Conservation (phyloP, 1,140 invertebrate species). For the Aricia agestis region DNA sequence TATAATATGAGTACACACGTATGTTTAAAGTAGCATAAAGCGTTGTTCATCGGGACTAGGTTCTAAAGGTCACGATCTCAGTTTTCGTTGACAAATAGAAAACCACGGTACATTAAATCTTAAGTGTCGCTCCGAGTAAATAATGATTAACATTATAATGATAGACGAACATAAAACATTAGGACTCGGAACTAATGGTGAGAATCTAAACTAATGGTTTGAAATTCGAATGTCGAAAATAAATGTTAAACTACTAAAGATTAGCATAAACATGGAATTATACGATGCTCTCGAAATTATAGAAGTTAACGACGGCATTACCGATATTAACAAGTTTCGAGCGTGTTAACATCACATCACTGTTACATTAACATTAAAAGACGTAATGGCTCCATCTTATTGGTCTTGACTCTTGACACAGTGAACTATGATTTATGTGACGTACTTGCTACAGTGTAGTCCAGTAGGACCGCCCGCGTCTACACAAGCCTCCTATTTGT, state of each 20-base stretch:
- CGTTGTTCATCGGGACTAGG: no score
- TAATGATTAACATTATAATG: background rate
- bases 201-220: background rate
- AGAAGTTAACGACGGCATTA: background rate
- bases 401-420: conserved; percentile 22
- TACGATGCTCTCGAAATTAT: background rate
- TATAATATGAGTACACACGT: no score
- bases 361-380: background rate
- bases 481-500: background rate
- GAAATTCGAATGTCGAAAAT: background rate
- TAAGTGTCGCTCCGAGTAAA: background rate
- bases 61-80: no score
- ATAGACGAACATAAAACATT: background rate
- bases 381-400: background rate
- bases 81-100: no score
- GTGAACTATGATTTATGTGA: conserved; percentile 5
- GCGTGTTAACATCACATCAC: background rate
- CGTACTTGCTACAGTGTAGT: background rate
- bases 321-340: background rate
- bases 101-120: background rate
- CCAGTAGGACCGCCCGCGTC: background rate
- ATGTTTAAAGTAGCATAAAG: no score
- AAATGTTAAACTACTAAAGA: background rate
- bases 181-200: background rate
- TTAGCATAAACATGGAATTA: background rate